Conservation (phyloP, 53 echinoderm and acorn worm genomes). For the Echinometra lucunter region DNA sequence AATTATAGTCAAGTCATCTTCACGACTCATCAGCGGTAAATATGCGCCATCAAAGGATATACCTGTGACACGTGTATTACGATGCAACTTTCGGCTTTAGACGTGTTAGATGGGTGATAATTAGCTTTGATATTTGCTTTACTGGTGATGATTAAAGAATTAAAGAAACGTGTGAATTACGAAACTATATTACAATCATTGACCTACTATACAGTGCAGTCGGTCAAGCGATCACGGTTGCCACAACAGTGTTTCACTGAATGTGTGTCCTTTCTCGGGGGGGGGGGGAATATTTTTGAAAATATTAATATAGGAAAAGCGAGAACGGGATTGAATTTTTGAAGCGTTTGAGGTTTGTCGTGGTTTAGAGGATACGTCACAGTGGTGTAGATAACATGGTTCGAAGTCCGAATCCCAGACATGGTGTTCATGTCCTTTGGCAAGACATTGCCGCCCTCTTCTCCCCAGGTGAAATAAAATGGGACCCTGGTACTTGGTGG, state of each 20-base stretch:
- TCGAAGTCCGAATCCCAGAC: no score
- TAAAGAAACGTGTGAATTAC: neutral
- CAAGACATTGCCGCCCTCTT: no score
- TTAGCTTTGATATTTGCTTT: neutral
- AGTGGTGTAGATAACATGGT: no score
- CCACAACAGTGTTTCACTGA: neutral
- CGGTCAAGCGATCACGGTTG: neutral
- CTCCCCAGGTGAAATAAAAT: no score
- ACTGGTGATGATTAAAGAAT: neutral
- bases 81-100: neutral
- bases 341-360: neutral
- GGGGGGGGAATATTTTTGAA: neutral
- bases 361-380: no score
- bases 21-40: neutral
- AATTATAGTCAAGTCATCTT: neutral
- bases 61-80: neutral
- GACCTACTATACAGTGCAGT: neutral
- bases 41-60: neutral
- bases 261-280: neutral
- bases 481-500: no score
- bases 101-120: neutral
- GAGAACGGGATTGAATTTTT: neutral
- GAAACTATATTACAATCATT: neutral
- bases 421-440: no score
- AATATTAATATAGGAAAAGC: neutral